phyloP scores from a whole-genome alignment of 2,113 vertebrate genomes.

The Callaeas wilsoni region DNA sequence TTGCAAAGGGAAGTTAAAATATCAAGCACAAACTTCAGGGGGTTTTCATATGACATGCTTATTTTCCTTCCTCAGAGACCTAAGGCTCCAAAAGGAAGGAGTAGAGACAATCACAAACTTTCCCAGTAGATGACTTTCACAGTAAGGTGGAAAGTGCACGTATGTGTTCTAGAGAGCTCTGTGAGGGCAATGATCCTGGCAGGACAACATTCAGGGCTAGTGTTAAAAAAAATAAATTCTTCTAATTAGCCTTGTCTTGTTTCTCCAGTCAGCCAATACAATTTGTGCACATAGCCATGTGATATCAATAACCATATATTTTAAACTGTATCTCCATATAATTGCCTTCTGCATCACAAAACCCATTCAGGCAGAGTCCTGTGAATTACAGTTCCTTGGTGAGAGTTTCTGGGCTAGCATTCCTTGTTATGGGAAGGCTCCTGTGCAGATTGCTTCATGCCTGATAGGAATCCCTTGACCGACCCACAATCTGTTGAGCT shows the following conservation, averaged over 20 bases:
- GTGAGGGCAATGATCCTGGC: background rate
- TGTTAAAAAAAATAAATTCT: background rate
- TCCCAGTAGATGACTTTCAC: background rate
- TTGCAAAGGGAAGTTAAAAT: slow-evolving; percentile 52
- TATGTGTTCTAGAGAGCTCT: background rate
- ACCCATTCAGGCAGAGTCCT: background rate
- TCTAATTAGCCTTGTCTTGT: background rate
- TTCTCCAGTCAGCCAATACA: background rate
- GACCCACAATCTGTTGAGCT: background rate
- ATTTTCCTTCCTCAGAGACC: background rate
- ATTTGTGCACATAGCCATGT: background rate
- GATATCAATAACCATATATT: background rate
- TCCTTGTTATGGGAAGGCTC: background rate
- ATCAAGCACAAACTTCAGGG: slow-evolving; percentile 13
- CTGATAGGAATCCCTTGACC: background rate
- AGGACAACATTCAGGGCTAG: background rate
- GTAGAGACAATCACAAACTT: background rate
- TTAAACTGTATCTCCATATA: background rate
- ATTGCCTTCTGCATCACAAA: background rate
- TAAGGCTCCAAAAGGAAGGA: slow-evolving; percentile 13
- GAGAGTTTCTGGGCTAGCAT: background rate
- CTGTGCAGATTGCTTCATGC: background rate
- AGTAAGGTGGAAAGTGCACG: background rate
- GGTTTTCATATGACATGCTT: background rate
- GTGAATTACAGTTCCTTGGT: background rate